These are phyloP conservation scores for Tetheella fluctuosa DNA, from an alignment of 2,888 invertebrate genomes.

Conservation along the genomic window DNA sequence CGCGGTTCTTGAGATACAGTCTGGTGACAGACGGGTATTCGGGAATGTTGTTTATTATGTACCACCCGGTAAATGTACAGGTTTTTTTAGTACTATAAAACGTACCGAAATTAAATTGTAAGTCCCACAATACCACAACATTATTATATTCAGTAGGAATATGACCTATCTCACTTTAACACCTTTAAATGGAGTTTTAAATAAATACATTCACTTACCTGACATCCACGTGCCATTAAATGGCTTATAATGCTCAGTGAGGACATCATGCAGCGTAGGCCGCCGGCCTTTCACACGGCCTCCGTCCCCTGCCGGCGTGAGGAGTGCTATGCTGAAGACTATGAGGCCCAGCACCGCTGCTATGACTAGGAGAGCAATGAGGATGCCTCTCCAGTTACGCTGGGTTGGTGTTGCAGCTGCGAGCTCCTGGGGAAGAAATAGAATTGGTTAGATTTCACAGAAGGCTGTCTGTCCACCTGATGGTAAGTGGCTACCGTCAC, in stretches of 20 bases:
- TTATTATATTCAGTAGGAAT: no score
- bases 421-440: constrained; percentile 89
- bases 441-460: neutral
- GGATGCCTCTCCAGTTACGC: constrained; percentile 97
- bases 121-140: no score
- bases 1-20: no score
- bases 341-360: constrained; percentile 94
- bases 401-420: constrained; percentile 94
- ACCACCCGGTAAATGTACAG: no score
- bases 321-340: constrained; percentile 94
- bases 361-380: constrained; percentile 95
- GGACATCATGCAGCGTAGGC: constrained; percentile 88
- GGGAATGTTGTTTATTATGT: no score
- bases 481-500: no score
- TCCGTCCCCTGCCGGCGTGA: constrained; percentile 91
- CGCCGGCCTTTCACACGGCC: constrained; percentile 87
- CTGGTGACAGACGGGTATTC: no score
- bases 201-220: constrained; percentile 51
- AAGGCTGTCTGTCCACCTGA: no score
- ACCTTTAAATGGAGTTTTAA: no score
- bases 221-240: constrained; percentile 88
- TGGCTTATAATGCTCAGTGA: constrained; percentile 82
- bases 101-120: no score
- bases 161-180: no score
- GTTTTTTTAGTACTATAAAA: no score